Conservation (phyloP, 2,113 vertebrate genomes). For the Hippotragus niger region DNA sequence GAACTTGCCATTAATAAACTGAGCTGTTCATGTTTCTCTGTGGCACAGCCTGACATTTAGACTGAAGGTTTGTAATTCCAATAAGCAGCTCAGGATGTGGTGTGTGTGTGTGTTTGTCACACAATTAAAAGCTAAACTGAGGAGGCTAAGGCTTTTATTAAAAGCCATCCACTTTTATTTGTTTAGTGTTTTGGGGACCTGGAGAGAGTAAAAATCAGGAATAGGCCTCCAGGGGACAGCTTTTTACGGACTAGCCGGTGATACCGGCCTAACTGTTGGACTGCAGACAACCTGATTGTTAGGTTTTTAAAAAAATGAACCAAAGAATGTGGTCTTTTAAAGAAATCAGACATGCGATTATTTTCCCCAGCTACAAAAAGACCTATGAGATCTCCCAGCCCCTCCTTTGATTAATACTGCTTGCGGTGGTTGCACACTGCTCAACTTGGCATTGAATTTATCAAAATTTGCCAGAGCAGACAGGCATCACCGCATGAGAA, state of each 20-base stretch:
- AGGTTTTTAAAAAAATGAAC: background rate
- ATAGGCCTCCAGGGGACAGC: background rate
- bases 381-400: constrained; percentile 3
- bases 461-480: constrained; percentile 80
- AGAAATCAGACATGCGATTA: constrained; percentile 51
- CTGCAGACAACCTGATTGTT: constrained; percentile 32
- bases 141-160: constrained; percentile 40
- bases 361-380: constrained; percentile 25
- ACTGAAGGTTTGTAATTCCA: constrained; percentile 49
- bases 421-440: constrained; percentile 39
- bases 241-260: background rate
- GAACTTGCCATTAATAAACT: constrained; percentile 53
- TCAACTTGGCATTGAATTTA: constrained; percentile 78
- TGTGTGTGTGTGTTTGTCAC: background rate
- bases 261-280: background rate
- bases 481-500: constrained; percentile 67
- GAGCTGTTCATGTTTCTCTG: constrained; percentile 52
- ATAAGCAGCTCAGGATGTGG: background rate
- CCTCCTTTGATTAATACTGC: constrained; percentile 70
- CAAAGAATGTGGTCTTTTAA: constrained; percentile 40
- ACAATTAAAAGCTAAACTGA: constrained; percentile 26
- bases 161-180: constrained; percentile 44
- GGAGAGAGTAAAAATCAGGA: constrained; percentile 17
- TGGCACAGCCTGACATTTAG: constrained; percentile 55
- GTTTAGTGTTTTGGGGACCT: background rate